Percentiles rank a stretch among this genome's conserved stretches.
phyloP scores from a whole-genome alignment of 1,140 invertebrate species.

The Bombyx mori region DNA sequence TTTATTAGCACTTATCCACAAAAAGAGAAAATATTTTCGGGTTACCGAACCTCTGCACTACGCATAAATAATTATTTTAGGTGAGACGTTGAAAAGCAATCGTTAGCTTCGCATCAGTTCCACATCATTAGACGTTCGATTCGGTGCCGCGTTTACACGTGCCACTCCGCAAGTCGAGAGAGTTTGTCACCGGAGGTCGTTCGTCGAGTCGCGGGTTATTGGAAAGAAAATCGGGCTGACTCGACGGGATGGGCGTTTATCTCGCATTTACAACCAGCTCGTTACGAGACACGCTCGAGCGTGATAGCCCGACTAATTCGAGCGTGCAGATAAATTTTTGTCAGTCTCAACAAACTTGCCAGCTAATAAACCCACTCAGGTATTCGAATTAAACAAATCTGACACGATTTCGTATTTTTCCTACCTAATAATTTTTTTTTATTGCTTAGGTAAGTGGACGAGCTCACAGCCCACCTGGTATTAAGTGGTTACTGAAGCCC shows the following conservation, averaged over 20 bases:
- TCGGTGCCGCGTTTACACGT: constrained; percentile 28
- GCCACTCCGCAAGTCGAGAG: constrained; percentile 26
- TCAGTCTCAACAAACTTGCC: too few species aligned
- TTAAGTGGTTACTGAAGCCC: too few species aligned
- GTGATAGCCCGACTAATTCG: too few species aligned
- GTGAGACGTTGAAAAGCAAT: constrained; percentile 41
- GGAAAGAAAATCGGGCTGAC: constrained; percentile 55
- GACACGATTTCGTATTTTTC: too few species aligned
- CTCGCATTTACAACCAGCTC: constrained; percentile 24
- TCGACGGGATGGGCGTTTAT: constrained; percentile 26
- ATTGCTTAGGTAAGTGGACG: too few species aligned
- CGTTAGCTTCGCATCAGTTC: constrained; percentile 55
- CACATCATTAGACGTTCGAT: constrained; percentile 40
- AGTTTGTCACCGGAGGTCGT: constrained; percentile 40
- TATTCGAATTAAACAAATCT: too few species aligned
- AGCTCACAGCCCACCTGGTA: too few species aligned
- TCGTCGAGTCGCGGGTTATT: constrained; percentile 42
- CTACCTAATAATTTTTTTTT: too few species aligned
- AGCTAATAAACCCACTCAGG: too few species aligned
- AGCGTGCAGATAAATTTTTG: too few species aligned
- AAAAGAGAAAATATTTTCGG: too few species aligned
- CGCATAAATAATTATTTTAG: constrained; percentile 37
- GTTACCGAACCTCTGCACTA: not conserved
- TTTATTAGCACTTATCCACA: too few species aligned
- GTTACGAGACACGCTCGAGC: constrained; percentile 15